Evolutionary conservation across 2,888 invertebrate species (phyloP), one percentile per base, ranked within the genome.

Genomic region (Pasiphila rectangulata): DNA sequence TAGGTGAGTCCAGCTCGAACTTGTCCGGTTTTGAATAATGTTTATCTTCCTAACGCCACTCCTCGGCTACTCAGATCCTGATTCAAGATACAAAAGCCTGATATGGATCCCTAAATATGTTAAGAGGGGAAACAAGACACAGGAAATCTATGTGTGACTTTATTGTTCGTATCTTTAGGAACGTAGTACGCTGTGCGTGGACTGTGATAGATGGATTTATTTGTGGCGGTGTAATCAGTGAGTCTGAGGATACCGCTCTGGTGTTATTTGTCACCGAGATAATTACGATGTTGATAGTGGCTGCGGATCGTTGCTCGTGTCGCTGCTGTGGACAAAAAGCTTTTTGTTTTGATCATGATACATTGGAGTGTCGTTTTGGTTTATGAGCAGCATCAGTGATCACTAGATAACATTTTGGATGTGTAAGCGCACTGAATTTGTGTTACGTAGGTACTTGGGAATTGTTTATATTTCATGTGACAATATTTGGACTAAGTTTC

Each of bases 81-180:
- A 59, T 59, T 56, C 57, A 54, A 46, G 57, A 59, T 59, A 57
- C 57, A 54, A 59, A 55, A 45, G 57, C 48, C 57, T 54, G 59
- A 59, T 59, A 59, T 58, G 56, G 58, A 56, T 56, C 58, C 58
- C 56, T 59, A 59, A 59, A 59, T 59, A 59, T 53, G 53, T 59
- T 59, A 59, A 54, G 56, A 59, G 58, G 54, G 58, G 58, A 53
- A 56, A 54, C 54, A 54, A 55, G 57, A 49, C 21, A 49, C 59
- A 56, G 59, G 59, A 59, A 53, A 59, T 59, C 58, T 48, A 59
- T 59, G 59, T 59, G 59, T 59, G 59, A 59, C 55, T 56, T 59
- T 56, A 56, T 56, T 59, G 59, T 59, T 55, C 56, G 56, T 56
- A 59, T 54, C 56, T 53, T 54, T 51, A 39, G 53, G 58, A 52